Evolutionary conservation across 1,140 invertebrate genomes (phyloP).

Genomic region (Zophobas morio): DNA sequence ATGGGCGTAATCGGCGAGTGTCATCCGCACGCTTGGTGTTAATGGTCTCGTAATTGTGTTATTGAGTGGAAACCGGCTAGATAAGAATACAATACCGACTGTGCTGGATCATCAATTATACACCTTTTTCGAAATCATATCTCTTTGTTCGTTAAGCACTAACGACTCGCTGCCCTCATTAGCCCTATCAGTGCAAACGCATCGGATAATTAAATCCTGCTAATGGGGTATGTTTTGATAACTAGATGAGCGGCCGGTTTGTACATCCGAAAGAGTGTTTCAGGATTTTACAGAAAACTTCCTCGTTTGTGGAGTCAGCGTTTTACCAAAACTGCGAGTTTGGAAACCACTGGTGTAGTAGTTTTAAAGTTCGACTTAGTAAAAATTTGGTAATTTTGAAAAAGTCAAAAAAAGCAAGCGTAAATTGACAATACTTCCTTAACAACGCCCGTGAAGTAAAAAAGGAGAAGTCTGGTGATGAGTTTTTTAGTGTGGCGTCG

Average conservation of each 20-base stretch:
- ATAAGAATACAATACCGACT: constrained; percentile 59
- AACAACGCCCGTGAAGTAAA: background rate
- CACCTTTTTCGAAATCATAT: constrained; percentile 54
- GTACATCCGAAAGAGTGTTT: no score
- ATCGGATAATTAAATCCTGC: constrained; percentile 34
- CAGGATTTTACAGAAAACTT: no score
- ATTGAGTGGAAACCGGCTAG: constrained; percentile 60
- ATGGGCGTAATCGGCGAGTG: constrained; percentile 51
- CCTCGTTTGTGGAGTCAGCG: no score
- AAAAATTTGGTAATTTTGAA: no score
- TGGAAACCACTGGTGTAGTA: no score
- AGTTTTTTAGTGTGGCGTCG: constrained; percentile 6
- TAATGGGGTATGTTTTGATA: constrained; percentile 37
- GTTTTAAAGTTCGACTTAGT: no score
- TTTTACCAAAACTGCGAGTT: no score
- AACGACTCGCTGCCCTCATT: constrained; percentile 32
- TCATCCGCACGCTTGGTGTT: constrained; percentile 52
- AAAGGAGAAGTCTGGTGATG: background rate
- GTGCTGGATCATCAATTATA: constrained; percentile 57
- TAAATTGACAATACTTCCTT: no score
- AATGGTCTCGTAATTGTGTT: constrained; percentile 59
- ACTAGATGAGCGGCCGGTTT: background rate
- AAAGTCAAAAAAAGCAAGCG: no score
- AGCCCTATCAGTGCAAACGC: constrained; percentile 7
- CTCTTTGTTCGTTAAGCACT: constrained; percentile 53